phyloP scores from a whole-genome alignment of 1,140 invertebrate species.

The Arion vulgaris region DNA sequence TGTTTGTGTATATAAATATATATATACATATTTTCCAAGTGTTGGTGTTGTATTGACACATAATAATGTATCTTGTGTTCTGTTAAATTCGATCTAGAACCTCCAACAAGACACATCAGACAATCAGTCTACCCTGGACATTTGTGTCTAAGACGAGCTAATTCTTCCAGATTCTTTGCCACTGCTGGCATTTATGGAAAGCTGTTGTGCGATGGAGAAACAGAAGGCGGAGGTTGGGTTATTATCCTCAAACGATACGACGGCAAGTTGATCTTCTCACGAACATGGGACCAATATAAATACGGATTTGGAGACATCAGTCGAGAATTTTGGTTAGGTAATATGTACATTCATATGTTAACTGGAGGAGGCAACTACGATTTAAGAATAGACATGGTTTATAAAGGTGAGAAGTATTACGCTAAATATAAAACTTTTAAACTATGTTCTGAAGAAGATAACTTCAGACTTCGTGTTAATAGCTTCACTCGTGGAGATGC shows the following conservation, averaged over 20 bases:
- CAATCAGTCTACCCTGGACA: too few relatives aligned
- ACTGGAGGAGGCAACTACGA: slow-evolving; percentile 1
- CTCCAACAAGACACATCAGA: too few relatives aligned
- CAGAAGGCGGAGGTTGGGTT: background rate
- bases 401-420: background rate
- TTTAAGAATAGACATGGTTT: background rate
- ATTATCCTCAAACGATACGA: slow-evolving; percentile 83
- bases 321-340: slow-evolving; percentile 73
- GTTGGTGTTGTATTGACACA: too few relatives aligned
- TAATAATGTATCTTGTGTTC: too few relatives aligned
- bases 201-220: slow-evolving; percentile 1
- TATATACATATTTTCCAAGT: too few relatives aligned
- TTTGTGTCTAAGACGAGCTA: too few relatives aligned
- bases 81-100: too few relatives aligned
- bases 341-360: background rate
- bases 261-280: slow-evolving; percentile 86
- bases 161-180: too few relatives aligned
- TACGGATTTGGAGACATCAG: slow-evolving; percentile 92
- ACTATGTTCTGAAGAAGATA: background rate
- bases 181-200: background rate
- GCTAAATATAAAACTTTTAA: background rate
- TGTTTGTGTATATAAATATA: too few relatives aligned
- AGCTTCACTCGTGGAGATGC: background rate
- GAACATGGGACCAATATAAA: slow-evolving; percentile 93
- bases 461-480: background rate